Evolutionary conservation across 2,797 vertebrate genomes (phyloP).

Genomic region (Mormyrops attenuatus): DNA sequence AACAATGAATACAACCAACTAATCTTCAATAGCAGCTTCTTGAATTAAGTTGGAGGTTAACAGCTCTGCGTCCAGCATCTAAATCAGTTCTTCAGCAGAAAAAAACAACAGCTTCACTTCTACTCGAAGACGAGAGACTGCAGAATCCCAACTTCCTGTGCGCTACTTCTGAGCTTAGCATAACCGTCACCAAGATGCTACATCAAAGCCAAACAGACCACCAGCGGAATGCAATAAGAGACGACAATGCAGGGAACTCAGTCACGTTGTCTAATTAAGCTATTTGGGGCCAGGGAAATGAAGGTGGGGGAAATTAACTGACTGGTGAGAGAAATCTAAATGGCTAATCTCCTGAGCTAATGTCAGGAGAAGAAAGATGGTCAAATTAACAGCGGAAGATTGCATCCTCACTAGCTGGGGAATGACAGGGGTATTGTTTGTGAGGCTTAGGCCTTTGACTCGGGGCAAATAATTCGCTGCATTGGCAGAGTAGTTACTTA

Average conservation of each 20-base stretch:
- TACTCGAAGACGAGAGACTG: background rate
- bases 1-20: background rate
- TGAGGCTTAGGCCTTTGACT: background rate
- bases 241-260: background rate
- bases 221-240: background rate
- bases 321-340: background rate
- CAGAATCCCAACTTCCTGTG: background rate
- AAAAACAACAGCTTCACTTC: background rate
- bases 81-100: background rate
- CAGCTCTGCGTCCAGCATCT: background rate
- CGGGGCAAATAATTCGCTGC: background rate
- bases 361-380: constrained; percentile 6
- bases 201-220: background rate
- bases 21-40: background rate
- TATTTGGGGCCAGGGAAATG: background rate
- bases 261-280: background rate
- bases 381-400: background rate
- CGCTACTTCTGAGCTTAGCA: background rate
- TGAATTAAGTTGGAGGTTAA: background rate
- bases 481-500: background rate
- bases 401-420: background rate
- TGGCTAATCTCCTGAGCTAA: background rate
- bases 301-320: background rate
- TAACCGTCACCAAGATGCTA: background rate
- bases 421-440: background rate